These are phyloP conservation scores for Sympetrum striolatum DNA, from an alignment of 2,888 invertebrate species.

Conservation along the genomic window DNA sequence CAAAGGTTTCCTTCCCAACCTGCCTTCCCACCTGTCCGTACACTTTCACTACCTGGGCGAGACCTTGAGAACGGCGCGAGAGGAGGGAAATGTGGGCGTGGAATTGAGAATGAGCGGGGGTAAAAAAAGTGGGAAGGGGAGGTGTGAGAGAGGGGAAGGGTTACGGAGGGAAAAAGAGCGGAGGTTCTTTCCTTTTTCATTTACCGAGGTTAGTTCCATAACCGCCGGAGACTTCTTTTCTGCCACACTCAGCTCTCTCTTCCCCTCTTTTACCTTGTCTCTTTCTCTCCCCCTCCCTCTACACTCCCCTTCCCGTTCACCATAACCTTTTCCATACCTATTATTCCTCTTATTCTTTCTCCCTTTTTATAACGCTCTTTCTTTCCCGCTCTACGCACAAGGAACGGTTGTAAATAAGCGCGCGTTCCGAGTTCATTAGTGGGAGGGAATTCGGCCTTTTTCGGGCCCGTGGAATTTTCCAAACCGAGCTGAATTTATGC, in stretches of 20 bases:
- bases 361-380: too few species aligned
- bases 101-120: slow-evolving; percentile 25
- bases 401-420: too few species aligned
- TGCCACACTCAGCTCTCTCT: neutral
- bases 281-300: neutral
- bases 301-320: neutral
- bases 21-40: slow-evolving; percentile 39
- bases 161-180: neutral
- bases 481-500: too few species aligned
- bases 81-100: slow-evolving; percentile 11
- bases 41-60: slow-evolving; percentile 38
- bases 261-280: neutral
- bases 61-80: slow-evolving; percentile 31
- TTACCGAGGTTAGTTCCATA: slow-evolving; percentile 42
- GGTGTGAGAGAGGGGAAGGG: neutral
- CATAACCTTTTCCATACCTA: neutral
- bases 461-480: too few species aligned
- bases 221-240: neutral
- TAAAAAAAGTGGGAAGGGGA: neutral
- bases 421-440: too few species aligned
- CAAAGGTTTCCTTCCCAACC: neutral
- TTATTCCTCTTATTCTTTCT: neutral
- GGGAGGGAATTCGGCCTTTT: too few species aligned
- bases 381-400: too few species aligned
- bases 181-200: slow-evolving; percentile 31